Conservation (phyloP, 1,140 invertebrate genomes). For the Maconellicoccus hirsutus region DNA sequence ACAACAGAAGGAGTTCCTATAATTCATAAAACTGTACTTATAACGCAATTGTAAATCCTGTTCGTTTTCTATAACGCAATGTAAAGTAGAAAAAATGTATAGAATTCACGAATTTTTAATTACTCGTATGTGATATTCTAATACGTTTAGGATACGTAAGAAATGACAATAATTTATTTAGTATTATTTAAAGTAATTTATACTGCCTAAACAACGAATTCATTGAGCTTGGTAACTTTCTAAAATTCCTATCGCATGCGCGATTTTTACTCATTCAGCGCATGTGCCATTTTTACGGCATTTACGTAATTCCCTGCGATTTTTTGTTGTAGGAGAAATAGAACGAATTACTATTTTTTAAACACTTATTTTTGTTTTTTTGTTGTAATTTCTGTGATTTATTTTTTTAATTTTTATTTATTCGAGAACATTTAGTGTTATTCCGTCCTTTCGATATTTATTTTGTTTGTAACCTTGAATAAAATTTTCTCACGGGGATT, state of each 20-base stretch:
- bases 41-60: conserved; percentile 49
- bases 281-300: background rate
- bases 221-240: background rate
- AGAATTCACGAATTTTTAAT: too few species aligned
- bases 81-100: too few species aligned
- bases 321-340: too few species aligned
- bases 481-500: background rate
- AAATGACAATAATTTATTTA: too few species aligned
- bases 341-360: too few species aligned
- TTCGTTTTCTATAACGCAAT: background rate
- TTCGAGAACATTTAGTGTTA: background rate
- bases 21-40: conserved; percentile 69
- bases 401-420: background rate
- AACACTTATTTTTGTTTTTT: background rate
- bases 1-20: conserved; percentile 33
- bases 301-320: background rate
- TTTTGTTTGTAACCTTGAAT: background rate
- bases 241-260: background rate
- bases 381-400: background rate
- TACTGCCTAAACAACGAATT: background rate
- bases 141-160: too few species aligned
- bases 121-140: too few species aligned
- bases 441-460: background rate
- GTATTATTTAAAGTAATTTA: background rate
- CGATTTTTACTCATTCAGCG: background rate